Evolutionary conservation across 1,140 invertebrate species (phyloP), one percentile per base, ranked within the genome.

Genomic region (Platorchestia sp.): DNA sequence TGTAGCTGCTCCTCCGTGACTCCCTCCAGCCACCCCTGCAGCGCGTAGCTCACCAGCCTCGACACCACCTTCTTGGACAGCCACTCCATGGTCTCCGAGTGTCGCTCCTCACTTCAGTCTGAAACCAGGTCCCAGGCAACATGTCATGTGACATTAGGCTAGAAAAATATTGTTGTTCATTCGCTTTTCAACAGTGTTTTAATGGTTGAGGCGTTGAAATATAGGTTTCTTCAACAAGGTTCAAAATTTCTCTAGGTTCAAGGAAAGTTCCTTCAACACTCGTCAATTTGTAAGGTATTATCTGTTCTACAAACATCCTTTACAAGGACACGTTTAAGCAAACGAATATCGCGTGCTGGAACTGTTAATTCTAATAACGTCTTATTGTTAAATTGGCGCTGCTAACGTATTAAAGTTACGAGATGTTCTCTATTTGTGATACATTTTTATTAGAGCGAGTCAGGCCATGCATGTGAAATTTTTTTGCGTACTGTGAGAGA

Each of bases 21-120:
- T 19, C 45, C 91, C 44, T 93, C 91, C 6, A 93, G 91, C 91
- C 91, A 93, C 3, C 91, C 91, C 45, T 93, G 43, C 43, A 93
- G 45, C 44, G 91, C 91, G 91, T 45, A 93, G 45, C 91, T 93
- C 43, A 93, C 45, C 6, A 93, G 3, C 40, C 45, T 93, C 3
- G 91, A 47, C 6, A 93, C 91, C 6, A 93, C 45, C 45, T 93
- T 93, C 45, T 93, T 93, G 6, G 44, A 40, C 40, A 45, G 10
- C 91, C 91, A 93, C 91, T 45, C 91, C 91, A 93, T 93, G 87
- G 41, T 42, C 42, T 36, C 36, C 59, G 7, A 3, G 1, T 36
- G 59, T 10, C 36, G 59, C 59, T 75, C 59, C 27, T 75, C 27
- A 36, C 10, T 27, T 75, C 59, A 19, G 1, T 75, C 59, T 10